Conservation (phyloP, 2,797 vertebrate species). For the Spinibarbus caldwelli region DNA sequence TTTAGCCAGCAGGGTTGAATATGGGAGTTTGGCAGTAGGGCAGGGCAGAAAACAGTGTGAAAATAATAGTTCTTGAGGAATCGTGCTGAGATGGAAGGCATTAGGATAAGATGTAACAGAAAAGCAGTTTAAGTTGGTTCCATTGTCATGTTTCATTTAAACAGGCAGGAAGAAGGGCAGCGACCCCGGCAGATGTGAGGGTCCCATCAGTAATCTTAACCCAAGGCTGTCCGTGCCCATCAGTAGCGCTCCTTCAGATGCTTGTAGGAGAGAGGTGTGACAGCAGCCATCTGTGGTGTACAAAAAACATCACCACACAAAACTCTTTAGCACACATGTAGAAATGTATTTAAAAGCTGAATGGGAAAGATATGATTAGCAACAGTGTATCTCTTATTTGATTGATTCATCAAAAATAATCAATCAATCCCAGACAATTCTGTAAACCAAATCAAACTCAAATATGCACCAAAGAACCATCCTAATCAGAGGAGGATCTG, state of each 20-base stretch:
- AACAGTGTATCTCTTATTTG: not conserved
- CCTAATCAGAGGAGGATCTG: constrained; percentile 12
- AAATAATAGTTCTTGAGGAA: constrained; percentile 64
- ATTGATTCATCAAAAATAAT: constrained; percentile 26
- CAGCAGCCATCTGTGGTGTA: constrained; percentile 69
- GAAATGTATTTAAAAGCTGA: not conserved
- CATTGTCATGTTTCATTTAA: constrained; percentile 42
- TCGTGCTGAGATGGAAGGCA: constrained; percentile 62
- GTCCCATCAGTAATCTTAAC: constrained; percentile 55
- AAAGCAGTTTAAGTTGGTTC: constrained; percentile 22
- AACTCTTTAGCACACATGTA: not conserved
- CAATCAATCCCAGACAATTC: not conserved
- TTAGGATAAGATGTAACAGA: constrained; percentile 4
- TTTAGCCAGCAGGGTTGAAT: constrained; percentile 59
- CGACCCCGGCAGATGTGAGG: constrained; percentile 41
- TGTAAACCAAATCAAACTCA: constrained; percentile 12
- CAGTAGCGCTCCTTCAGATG: constrained; percentile 71
- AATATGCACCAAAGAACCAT: constrained; percentile 4
- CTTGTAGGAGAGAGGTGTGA: constrained; percentile 80
- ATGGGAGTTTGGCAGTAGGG: constrained; percentile 36
- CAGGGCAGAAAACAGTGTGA: constrained; percentile 46
- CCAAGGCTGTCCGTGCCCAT: constrained; percentile 49
- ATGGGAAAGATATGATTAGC: not conserved
- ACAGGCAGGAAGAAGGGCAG: constrained; percentile 59
- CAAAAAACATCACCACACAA: constrained; percentile 47